Evolutionary conservation across 2,113 vertebrate genomes (phyloP), one percentile per base, ranked within the genome.

Genomic region (Prochilodus magdalenae): DNA sequence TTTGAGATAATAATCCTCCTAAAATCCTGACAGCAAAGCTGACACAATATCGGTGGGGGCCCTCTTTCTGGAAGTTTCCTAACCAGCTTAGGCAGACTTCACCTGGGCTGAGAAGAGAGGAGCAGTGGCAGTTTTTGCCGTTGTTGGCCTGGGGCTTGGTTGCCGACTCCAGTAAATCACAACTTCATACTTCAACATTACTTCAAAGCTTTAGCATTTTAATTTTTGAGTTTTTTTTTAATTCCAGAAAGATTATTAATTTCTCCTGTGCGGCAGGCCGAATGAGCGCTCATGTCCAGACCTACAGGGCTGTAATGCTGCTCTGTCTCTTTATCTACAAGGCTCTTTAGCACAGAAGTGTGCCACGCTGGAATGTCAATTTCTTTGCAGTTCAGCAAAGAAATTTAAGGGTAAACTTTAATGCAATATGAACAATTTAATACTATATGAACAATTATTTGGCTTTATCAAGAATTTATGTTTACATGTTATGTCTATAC

Each of bases 1-100:
- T 85, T 85, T 86, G 76, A 91, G 91, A 92, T 92, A 90, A 95
- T 94, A 93, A 89, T 94, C 92, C 92, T 87, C 89, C 92, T 93
- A 88, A 90, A 92, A 93, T 89, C 90, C 89, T 93, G 92, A 92
- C 91, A 92, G 91, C 90, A 93, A 87, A 87, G 90, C 88, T 92
- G 94, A 94, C 92, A 90, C 77, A 84, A 93, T 91, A 92, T 93
- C 90, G 86, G 86, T 77, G 73, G 83, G 77, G 83, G 77, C 73
- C 89, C 8, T 47, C 78, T 1, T 88, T 90, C 92, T 88, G 79
- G 89, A 89, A 92, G 90, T 88, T 88, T 82, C 81, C 33, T 63
- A 82, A 81, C 57, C 75, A 16, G 49, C 66, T 33, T 75, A 5
- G 12, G 63, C 30, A 73, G 71, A 33, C 57, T 75, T 84, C 77